These are phyloP conservation scores for Vulpes vulpes DNA, from an alignment of 2,113 vertebrate genomes.

Conservation along the genomic window DNA sequence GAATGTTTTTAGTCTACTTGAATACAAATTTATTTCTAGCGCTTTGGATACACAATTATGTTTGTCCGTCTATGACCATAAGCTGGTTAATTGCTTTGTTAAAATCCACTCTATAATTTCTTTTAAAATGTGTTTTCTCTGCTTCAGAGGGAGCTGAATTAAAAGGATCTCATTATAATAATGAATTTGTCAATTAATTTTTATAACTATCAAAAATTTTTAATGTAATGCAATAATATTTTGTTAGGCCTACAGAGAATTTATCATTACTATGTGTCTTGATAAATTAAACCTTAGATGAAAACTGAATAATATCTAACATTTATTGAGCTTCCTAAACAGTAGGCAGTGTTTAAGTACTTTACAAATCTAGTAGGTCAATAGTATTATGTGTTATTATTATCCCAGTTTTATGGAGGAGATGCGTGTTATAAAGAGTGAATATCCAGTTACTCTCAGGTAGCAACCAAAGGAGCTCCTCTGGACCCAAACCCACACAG, in stretches of 20 bases:
- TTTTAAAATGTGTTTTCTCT: neutral
- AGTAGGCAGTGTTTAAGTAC: neutral
- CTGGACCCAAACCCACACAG: neutral
- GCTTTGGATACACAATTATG: neutral
- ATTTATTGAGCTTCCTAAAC: neutral
- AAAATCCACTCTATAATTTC: neutral
- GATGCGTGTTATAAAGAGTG: neutral
- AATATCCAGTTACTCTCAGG: neutral
- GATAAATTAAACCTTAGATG: neutral
- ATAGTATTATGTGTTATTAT: neutral
- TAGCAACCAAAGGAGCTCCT: neutral
- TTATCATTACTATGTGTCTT: neutral
- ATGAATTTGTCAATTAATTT: neutral
- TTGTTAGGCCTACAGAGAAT: neutral
- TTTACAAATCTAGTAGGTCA: neutral
- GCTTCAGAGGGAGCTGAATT: neutral
- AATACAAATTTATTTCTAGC: neutral
- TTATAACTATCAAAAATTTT: neutral
- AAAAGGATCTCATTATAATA: neutral
- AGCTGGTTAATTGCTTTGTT: neutral
- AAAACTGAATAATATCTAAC: neutral
- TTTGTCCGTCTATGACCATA: neutral
- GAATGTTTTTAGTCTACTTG: neutral
- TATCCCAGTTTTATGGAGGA: neutral
- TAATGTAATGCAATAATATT: neutral